Base-by-base conservation (phyloP, 2,888 invertebrate genomes). In the Entomobrya multifasciata region DNA sequence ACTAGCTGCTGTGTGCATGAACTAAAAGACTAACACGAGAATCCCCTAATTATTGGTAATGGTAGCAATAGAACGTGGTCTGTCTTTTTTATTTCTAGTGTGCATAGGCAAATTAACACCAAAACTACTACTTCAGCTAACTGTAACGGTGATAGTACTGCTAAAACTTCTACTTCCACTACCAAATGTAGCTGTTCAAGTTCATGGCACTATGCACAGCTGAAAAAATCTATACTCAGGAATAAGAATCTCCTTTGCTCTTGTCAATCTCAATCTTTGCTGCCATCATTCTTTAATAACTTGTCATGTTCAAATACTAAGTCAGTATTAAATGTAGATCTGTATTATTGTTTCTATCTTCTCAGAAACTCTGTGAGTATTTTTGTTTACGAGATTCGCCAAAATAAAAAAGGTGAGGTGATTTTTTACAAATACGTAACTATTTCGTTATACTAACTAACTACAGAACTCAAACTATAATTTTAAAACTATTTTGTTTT, bases 281-380 rank as follows among this genome's bases (percentile, higher is more conserved):
- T 77, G 22, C 77, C 77, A 25, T 25, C 77, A 20, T 60, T 47
- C 22, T 20, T 60, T 65, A 20, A 20, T 27, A 77, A 6, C 44
- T 20, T 81, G 20, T 30, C 70, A 20, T 86, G 44, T 30, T 52
- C 27, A 70, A 47, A 52, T 3, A 6, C 49, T 36, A 57, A n/a
- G 27, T 76, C 52, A 30, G 0, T 77, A 49, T 5, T 65, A 17
- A 52, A n/a, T 49, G 6, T 67, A 8, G 20, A 65, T 44, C 20
- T 86, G 47, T 79, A 41, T 55, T 86, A 86, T 86, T 80, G 36
- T 80, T 76, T 41, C 80, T 86, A 77, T 92, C 91, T 88, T 95
- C 95, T 90, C 93, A 96, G 96, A 91, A 93, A 95, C 91, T 93
- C 93, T 27, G 88, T 94, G 83, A 93, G 93, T 15, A 93, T 94